These are phyloP conservation scores for Corvus hawaiiensis DNA, from an alignment of 2,113 vertebrate species.

Conservation along the genomic window DNA sequence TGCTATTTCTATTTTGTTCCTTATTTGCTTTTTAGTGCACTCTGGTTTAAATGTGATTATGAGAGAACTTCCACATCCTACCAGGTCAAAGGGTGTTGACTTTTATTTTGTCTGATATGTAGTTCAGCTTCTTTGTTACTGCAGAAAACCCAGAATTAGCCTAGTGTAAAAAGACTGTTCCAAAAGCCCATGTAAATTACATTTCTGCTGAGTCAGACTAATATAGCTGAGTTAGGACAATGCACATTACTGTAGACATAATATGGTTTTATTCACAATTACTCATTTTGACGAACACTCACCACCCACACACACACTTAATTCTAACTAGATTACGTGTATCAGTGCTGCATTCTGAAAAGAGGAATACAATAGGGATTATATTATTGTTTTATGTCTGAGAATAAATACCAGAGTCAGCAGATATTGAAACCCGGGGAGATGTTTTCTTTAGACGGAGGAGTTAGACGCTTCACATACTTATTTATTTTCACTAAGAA, in stretches of 20 bases:
- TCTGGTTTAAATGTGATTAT: background rate
- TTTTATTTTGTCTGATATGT: background rate
- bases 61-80: background rate
- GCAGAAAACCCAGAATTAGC: background rate
- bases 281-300: background rate
- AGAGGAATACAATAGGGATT: slow-evolving; percentile 10
- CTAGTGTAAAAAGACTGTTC: background rate
- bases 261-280: background rate
- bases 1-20: background rate
- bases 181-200: background rate
- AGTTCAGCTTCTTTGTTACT: background rate
- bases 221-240: background rate
- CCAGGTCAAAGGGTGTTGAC: background rate
- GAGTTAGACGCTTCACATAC: slow-evolving; percentile 13
- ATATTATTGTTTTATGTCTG: slow-evolving; percentile 18
- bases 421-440: background rate
- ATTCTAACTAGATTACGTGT: background rate
- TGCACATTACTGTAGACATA: background rate
- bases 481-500: slow-evolving; percentile 42
- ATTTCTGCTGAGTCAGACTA: background rate
- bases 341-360: background rate
- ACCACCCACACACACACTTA: background rate
- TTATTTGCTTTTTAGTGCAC: background rate
- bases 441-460: background rate
- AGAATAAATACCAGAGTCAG: slow-evolving; percentile 26